phyloP scores from a whole-genome alignment of 1,140 invertebrate genomes.

The Aphelinus atriplicis region DNA sequence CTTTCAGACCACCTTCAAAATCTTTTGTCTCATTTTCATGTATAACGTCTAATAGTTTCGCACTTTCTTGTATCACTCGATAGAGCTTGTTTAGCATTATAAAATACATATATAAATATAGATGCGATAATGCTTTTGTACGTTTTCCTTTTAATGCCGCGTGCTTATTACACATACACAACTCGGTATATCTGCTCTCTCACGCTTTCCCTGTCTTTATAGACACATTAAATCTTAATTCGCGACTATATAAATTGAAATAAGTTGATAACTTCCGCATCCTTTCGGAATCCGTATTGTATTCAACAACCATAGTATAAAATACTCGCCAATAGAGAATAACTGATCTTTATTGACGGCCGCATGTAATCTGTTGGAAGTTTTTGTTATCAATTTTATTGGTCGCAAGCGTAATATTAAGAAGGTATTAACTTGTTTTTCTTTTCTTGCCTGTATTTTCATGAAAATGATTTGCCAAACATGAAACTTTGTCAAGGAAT shows the following conservation, averaged over 20 bases:
- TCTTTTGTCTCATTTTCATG: conserved; percentile 24
- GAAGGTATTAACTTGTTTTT: too few species aligned
- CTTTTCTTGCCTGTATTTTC: too few species aligned
- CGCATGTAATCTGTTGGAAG: too few species aligned
- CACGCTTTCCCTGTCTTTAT: conserved; percentile 10
- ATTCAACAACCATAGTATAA: too few species aligned
- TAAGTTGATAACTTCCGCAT: background rate
- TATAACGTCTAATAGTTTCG: conserved; percentile 29
- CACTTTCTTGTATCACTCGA: conserved; percentile 6
- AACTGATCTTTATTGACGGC: too few species aligned
- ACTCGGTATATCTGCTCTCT: background rate
- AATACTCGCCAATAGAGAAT: too few species aligned
- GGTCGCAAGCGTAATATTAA: too few species aligned
- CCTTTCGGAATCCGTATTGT: too few species aligned
- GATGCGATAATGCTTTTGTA: conserved; percentile 32
- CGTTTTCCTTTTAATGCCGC: conserved; percentile 28
- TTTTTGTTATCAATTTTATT: too few species aligned
- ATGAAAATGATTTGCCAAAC: too few species aligned
- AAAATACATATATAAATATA: conserved; percentile 2
- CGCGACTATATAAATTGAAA: background rate
- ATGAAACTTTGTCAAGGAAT: too few species aligned
- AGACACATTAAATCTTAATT: conserved; percentile 20
- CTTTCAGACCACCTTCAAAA: background rate
- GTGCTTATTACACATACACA: conserved; percentile 17
- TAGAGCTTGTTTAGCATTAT: conserved; percentile 25